These are phyloP conservation scores for Heliconius ismenius DNA, from an alignment of 2,888 invertebrate genomes.

Conservation along the genomic window DNA sequence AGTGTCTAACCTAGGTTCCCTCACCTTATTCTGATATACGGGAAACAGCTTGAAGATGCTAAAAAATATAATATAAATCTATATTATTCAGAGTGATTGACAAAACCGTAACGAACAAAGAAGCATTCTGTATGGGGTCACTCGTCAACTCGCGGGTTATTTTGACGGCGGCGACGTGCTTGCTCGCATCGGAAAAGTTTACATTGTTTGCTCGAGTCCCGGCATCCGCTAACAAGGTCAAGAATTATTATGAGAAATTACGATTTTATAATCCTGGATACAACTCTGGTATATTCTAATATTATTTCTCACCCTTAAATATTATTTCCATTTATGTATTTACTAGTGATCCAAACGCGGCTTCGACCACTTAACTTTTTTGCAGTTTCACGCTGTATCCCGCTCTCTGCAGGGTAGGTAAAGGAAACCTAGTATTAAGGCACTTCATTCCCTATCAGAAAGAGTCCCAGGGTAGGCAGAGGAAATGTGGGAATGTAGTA, in stretches of 20 bases:
- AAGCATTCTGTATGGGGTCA: conserved; percentile 5
- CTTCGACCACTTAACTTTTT: neutral
- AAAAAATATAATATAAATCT: neutral
- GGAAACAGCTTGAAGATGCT: neutral
- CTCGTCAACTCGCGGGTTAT: neutral
- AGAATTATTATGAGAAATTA: neutral
- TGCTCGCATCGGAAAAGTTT: neutral
- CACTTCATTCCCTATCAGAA: neutral
- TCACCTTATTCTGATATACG: no score
- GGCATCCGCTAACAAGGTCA: neutral
- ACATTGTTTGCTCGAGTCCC: neutral
- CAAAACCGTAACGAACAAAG: neutral
- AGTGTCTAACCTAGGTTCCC: no score
- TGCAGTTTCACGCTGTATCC: neutral
- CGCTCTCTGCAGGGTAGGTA: neutral
- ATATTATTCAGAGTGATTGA: neutral
- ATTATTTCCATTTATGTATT: no score
- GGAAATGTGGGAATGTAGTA: no score
- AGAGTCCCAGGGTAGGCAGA: no score
- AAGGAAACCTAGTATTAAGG: neutral
- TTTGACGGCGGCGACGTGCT: conserved; percentile 7
- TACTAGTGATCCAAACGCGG: no score
- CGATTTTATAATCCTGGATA: neutral
- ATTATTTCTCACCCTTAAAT: neutral
- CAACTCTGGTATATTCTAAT: conserved; percentile 2